Evolutionary conservation across 2,113 vertebrate genomes (phyloP), one percentile per base, ranked within the genome.

Genomic region (Toxostoma redivivum): DNA sequence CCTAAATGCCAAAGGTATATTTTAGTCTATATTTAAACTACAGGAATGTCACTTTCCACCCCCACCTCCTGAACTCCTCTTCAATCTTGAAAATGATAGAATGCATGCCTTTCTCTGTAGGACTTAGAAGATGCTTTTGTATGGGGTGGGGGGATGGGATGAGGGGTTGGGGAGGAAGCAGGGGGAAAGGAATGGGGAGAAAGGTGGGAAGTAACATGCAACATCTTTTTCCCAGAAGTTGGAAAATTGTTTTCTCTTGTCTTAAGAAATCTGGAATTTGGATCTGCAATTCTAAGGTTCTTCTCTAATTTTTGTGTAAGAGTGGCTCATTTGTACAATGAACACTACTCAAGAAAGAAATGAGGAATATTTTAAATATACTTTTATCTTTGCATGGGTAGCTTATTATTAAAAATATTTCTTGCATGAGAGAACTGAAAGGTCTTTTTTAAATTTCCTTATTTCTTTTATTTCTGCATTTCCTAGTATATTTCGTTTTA

Each of bases 141-240:
- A 7, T 25, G 12, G 4, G 15, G 13, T 6, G 2, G 21, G 23
- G 18, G 8, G 4, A 8, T 51, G 22, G 17, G 21, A 31, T 27
- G 33, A 44, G 6, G 17, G 4, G 2, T 2, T 11, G 18, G 19
- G 22, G 9, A 37, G 27, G 17, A 72, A 54, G n/a, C 3, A 33
- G 10, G 2, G 5, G 13, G 11, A 24, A 17, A 37, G 22, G 28
- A 56, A 12, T 1, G 0, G 10, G 3, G 14, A 4, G 7, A 7
- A 56, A 60, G 9, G 6, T 17, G 27, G 14, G 15, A 33, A 13
- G 10, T 31, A 69, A 17, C 11, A 11, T 54, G 21, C 4, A 54
- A 12, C 7, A 58, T 51, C 11, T 5, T 25, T 71, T 64, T 54
- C 15, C 3, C 10, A 40, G 38, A 53, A 53, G 17, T 0, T 33